phyloP scores from a whole-genome alignment of 2,797 vertebrate genomes.

The Alca torda region DNA sequence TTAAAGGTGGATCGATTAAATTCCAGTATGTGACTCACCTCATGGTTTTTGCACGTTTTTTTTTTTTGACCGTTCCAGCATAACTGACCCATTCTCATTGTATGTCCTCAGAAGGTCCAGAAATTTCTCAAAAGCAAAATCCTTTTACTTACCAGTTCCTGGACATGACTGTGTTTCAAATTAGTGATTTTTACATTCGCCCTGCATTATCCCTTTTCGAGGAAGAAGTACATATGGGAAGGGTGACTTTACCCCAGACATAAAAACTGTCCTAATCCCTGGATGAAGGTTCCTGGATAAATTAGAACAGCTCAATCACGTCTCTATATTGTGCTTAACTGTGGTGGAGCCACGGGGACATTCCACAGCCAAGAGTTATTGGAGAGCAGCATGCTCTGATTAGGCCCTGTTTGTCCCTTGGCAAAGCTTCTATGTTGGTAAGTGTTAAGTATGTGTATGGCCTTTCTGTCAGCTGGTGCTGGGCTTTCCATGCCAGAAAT shows the following conservation, averaged over 20 bases:
- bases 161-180: neutral
- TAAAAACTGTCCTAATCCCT: too few species aligned
- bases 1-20: neutral
- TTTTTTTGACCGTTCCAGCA: neutral
- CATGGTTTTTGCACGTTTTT: neutral
- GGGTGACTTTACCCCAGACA: neutral
- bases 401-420: neutral
- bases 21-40: neutral
- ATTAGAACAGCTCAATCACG: neutral
- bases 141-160: neutral
- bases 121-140: neutral
- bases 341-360: rapidly evolving
- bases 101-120: neutral
- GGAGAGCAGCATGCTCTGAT: neutral
- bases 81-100: neutral
- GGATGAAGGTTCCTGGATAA: neutral
- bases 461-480: neutral
- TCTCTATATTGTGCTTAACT: conserved; percentile 13
- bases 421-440: neutral
- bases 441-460: neutral
- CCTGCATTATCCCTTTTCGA: neutral
- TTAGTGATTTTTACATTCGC: neutral
- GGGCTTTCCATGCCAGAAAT: neutral
- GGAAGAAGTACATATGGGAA: rapidly evolving
- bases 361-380: neutral